Conservation (phyloP, 2,888 invertebrate genomes). For the Cerceris rybyensis region DNA sequence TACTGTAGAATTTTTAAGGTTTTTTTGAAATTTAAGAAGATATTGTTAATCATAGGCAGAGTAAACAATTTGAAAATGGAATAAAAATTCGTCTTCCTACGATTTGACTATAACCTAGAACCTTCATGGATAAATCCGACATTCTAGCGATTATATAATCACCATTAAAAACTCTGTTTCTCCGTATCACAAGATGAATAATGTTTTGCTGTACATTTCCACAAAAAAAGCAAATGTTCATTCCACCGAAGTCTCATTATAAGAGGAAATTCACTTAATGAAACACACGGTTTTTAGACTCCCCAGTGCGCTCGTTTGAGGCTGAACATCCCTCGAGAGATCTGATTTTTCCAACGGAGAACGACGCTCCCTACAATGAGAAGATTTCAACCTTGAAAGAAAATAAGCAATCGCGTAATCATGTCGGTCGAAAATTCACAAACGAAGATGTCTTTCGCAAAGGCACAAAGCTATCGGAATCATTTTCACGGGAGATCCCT, state of each 20-base stretch:
- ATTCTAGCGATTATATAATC: too few relatives aligned
- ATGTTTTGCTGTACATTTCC: background rate
- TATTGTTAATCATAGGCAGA: too few relatives aligned
- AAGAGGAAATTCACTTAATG: background rate
- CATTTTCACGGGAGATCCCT: slow-evolving; percentile 31
- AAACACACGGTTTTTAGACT: slow-evolving; percentile 38
- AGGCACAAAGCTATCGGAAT: slow-evolving; percentile 23
- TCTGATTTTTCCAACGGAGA: slow-evolving; percentile 2
- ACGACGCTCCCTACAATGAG: slow-evolving; percentile 16
- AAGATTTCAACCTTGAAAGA: slow-evolving; percentile 8
- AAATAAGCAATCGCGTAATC: slow-evolving; percentile 25
- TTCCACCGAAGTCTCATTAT: background rate
- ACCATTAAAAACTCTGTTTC: too few relatives aligned
- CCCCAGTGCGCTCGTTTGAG: slow-evolving; percentile 2
- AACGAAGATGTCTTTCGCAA: slow-evolving; percentile 24
- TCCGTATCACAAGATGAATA: too few relatives aligned
- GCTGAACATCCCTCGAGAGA: slow-evolving; percentile 14
- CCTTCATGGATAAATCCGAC: too few relatives aligned
- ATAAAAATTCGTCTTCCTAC: too few relatives aligned
- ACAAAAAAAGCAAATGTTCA: background rate
- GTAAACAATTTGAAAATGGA: too few relatives aligned
- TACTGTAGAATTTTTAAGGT: too few relatives aligned
- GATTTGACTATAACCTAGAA: too few relatives aligned
- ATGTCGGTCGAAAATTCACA: slow-evolving; percentile 18
- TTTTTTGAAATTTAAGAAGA: too few relatives aligned